These are phyloP conservation scores for Alligator sinensis DNA, from an alignment of 2,113 vertebrate species.

Conservation along the genomic window DNA sequence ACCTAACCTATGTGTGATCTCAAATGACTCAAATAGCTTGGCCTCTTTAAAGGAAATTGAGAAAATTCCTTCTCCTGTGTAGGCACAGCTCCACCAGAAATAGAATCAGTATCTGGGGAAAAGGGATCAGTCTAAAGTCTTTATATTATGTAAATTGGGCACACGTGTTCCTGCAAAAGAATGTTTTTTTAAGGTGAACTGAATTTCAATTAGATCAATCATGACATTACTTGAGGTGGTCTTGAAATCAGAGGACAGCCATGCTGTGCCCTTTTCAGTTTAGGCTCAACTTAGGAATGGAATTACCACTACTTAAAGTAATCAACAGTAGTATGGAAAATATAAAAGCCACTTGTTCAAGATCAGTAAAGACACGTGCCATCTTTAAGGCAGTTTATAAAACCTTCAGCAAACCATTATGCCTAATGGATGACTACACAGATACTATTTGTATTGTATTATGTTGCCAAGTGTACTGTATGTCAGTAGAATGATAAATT, in stretches of 20 bases:
- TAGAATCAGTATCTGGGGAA: conserved; percentile 1
- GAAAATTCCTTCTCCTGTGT: conserved; percentile 72
- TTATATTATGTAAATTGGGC: background rate
- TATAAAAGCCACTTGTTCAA: background rate
- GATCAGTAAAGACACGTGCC: background rate
- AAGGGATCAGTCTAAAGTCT: background rate
- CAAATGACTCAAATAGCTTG: conserved; percentile 50
- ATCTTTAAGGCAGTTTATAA: background rate
- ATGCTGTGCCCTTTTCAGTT: background rate
- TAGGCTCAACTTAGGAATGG: fast-evolving
- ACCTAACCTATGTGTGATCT: conserved; percentile 58
- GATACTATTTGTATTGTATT: fast-evolving
- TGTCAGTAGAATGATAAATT: background rate
- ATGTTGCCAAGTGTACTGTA: background rate
- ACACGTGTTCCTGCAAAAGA: background rate
- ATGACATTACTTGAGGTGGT: background rate
- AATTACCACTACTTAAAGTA: background rate
- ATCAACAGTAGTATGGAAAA: fast-evolving
- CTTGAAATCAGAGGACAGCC: background rate
- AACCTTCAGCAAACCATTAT: background rate
- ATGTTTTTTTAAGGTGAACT: background rate
- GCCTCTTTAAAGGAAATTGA: conserved; percentile 71
- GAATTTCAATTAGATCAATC: background rate
- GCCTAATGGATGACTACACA: background rate
- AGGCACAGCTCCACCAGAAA: conserved; percentile 54